Evolutionary conservation across 2,888 invertebrate genomes (phyloP), one percentile per base, ranked within the genome.

Genomic region (Epistrophe grossulariae): DNA sequence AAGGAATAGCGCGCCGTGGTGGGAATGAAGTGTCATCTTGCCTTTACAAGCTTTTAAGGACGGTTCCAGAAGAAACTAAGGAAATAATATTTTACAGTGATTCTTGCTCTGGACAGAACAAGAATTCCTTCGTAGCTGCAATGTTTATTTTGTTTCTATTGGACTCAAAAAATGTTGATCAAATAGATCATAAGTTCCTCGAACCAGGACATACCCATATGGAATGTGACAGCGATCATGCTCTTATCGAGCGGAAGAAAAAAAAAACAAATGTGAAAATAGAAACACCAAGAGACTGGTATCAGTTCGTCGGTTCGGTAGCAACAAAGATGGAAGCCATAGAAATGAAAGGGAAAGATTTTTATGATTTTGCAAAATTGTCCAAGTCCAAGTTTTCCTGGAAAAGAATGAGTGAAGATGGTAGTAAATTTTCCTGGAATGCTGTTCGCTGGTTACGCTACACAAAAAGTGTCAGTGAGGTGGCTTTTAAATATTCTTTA

Each of bases 151-250:
- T 52, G 50, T 81, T 88, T 70, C 59, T 84, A 38, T 35, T 66
- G 17, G 50, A 80, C 50, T 73, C 50, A 40, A 24, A 79, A 57
- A 73, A 83, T 66, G 78, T 80, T 71, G 62, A 79, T n/a, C 50
- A 17, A 19, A 60, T 79, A 9, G 60, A 70, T 43, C 52, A 70
- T 19, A 80, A 71, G 74, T 74, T 83, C 52, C 66, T 83, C 62
- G 76, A 84, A 88, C 68, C 84, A 72, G 74, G 79, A 6, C 70
- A 88, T 81, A 79, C 77, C 48, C 79, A 80, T 73, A 76, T 88
- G 77, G 81, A 88, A 50, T 84, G 81, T 52, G 74, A 87, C 55
- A 76, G 55, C 48, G 85, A 83, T 71, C 83, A 76, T 72, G 78
- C 83, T 15, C 74, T 87, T 64, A 79, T 84, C 72, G 72, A 87